Base-by-base conservation (phyloP, 2,113 vertebrate species). In the Camelus dromedarius region DNA sequence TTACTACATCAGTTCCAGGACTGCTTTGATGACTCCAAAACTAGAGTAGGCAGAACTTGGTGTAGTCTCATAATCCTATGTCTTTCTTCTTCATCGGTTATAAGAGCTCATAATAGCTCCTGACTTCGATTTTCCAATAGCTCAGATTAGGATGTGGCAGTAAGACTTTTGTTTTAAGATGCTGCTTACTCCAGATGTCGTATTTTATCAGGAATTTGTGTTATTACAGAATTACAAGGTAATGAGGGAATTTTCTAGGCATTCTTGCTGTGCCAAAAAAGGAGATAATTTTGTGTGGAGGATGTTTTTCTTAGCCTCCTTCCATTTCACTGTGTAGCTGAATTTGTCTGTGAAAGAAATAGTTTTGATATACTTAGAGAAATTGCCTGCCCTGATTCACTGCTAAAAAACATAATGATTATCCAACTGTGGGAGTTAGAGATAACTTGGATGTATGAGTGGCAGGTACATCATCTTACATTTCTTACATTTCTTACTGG, bases 91-190 rank as follows among this genome's bases (percentile, higher is more conserved):
- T 95, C 20, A 18, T 58, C 46, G n/a, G 11, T 87, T 76, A 5
- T 42, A 42, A 42, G 38, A 42, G 38, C 38, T 42, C 38, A 42
- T 5, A 20, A 48, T 56, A 79, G 11, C 14, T 66, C 46, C 58
- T 48, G 64, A 30, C 32, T 62, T 54, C 20, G n/a, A 62, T 82
- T 89, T 69, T 56, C 73, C 20, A 64, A 2, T 75, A 72, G 32
- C 26, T 72, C 48, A 67, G 60, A 42, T 84, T 89, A 73, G 60
- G 26, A 62, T 62, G 42, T 60, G 38, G 11, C 15, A 84, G 26
- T 85, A 90, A 91, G 35, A 81, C 46, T 85, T 85, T 38, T 69
- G 64, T 66, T 88, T 14, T 85, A 91, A 66, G 20, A 85, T 73
- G 10, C n/a, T 79, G 4, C 20, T 9, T 96, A 6, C 2, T 19